Base-by-base conservation (phyloP, 2,888 invertebrate genomes). In the Dimorphilus gyrociliatus region DNA sequence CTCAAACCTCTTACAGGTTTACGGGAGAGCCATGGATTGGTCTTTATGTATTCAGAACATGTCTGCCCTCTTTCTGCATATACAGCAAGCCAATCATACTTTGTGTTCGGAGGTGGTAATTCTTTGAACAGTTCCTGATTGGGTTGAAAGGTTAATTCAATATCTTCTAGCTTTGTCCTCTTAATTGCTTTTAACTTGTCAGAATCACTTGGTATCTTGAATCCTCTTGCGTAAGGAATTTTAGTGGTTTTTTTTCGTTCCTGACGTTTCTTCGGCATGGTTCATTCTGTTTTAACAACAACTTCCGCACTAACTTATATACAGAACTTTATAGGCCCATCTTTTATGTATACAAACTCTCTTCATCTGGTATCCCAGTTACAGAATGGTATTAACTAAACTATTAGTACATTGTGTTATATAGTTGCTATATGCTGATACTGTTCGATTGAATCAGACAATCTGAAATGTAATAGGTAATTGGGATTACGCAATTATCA, bases 51-150 rank as follows among this genome's bases (percentile, higher is more conserved):
- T 27, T 50, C 33, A 15, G 30, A 31, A 33, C 44, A 57, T 2
- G 49, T 51, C 37, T 57, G 57, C 4, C 55, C 53, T 16, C 48
- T 47, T 32, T 54, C 55, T 27, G 43, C 41, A 34, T 52, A 55
- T 35, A 53, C 52, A 4, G 55, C 54, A 12, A 57, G 30, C 57
- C 57, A 57, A 33, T 57, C 57, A 38, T 51, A 48, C 13, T 45
- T 35, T 27, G 38, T 39, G 10, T 41, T 41, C 12, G 55, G 55
- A 8, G 36, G 35, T 6, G 51, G 51, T 15, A 56, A 33, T 7
- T 44, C 26, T 8, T 38, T 29, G 31, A 53, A 55, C 34, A 48
- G 49, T 27, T 14, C 33, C 2, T 6, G 8, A 4, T 25, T 29
- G 3, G 27, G 26, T 10, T n/a, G 15, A 16, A 23, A 28, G 5